Base-by-base conservation (phyloP, 1,140 invertebrate genomes). In the Oryctes rhinoceros region DNA sequence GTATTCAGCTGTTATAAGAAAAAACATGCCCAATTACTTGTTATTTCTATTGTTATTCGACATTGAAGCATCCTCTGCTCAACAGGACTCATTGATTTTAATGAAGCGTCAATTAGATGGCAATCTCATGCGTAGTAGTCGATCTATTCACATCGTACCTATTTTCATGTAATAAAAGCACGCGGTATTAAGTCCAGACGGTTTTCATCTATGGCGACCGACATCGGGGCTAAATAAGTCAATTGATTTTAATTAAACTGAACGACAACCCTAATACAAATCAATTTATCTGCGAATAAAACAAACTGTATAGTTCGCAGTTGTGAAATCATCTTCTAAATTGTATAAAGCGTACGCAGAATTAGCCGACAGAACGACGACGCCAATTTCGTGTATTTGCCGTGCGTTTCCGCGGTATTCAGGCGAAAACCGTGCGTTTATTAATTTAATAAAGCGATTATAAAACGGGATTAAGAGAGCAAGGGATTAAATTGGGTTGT, bases 241-340 rank as follows among this genome's bases (percentile, higher is more conserved):
- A 67, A 67, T 67, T 67, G 18, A 67, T 67, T 67, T 67, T 67
- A 67, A 67, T 67, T 67, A 13, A 67, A 67, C 13, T 67, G 65
- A 67, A 67, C 65, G 30, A 24, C 30, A 67, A 20, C 65, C 65
- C 65, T 24, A 67, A 67, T 67, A 67, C 65, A 67, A 67, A 67
- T 67, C 65, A 67, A 67, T 67, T 67, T 67, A 67, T 35, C 10
- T 18, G 15, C 11, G 24, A 67, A 35, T 67, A 67, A 67, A 67
- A 35, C 30, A 67, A 67, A 67, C 30, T 67, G 20, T 67, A 6
- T 18, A 18, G 65, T 30, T 67, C 65, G 30, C 20, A 67, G 30
- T 35, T 67, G 65, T 67, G 20, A 67, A 67, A 67, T 67, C 65
- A 67, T 67, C 65, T 20, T 10, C 65, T 67, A 18, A 67, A 24